Evolutionary conservation across 2,888 invertebrate species (phyloP).

Genomic region (Cordylochernes scorpioides): DNA sequence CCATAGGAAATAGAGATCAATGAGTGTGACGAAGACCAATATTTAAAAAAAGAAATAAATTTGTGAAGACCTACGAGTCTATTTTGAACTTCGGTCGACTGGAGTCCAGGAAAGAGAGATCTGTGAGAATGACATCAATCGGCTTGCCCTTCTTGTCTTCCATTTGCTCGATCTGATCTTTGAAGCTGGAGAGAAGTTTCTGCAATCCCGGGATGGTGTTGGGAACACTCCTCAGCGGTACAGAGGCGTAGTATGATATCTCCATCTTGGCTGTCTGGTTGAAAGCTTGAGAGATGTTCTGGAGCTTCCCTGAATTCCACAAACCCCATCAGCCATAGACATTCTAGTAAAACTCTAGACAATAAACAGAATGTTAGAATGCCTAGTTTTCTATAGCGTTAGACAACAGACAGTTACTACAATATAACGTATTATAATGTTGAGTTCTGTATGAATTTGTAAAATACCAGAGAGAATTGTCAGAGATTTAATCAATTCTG

Average conservation of each 20-base stretch:
- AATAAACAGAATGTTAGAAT: too few relatives aligned
- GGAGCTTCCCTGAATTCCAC: constrained; percentile 1
- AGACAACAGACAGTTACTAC: too few relatives aligned
- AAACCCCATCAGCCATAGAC: background rate
- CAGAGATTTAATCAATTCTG: too few relatives aligned
- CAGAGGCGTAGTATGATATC: constrained; percentile 5
- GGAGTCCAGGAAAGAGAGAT: constrained; percentile 1
- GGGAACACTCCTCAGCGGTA: constrained; percentile 3
- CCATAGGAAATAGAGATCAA: too few relatives aligned
- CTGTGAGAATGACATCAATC: constrained; percentile 1
- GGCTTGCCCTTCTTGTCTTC: constrained; percentile 2
- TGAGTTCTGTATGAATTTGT: too few relatives aligned
- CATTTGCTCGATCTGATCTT: constrained; percentile 2
- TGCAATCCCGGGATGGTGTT: constrained; percentile 3
- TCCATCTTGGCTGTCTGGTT: constrained; percentile 2
- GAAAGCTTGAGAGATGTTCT: constrained; percentile 1
- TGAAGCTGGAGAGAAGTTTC: constrained; percentile 1
- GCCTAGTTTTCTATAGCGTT: too few relatives aligned
- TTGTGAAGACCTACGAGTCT: too few relatives aligned
- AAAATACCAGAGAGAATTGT: too few relatives aligned
- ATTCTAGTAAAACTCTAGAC: background rate
- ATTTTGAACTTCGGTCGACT: too few relatives aligned
- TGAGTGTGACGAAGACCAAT: too few relatives aligned
- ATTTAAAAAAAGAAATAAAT: too few relatives aligned
- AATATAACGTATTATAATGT: too few relatives aligned